phyloP scores from a whole-genome alignment of 2,797 vertebrate species.

The Nasua narica region DNA sequence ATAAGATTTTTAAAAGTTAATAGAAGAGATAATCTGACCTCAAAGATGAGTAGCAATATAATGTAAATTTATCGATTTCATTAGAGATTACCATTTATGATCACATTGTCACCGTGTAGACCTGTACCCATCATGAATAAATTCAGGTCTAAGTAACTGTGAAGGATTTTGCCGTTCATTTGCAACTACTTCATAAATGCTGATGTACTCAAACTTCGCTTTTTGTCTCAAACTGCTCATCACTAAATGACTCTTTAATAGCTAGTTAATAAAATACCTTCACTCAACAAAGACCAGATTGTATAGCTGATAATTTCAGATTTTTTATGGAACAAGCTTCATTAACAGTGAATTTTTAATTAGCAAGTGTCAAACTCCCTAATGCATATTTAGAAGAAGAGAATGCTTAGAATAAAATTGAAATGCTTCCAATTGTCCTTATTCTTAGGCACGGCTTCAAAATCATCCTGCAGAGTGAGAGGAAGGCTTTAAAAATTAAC shows the following conservation, averaged over 20 bases:
- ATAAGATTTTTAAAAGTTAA: not conserved
- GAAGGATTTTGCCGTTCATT: not conserved
- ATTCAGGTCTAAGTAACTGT: not conserved
- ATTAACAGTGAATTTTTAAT: not conserved
- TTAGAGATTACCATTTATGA: not conserved
- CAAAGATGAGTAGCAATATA: not conserved
- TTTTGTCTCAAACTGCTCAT: not conserved
- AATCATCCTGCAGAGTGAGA: not conserved
- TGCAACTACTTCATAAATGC: not conserved
- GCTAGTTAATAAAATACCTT: not conserved
- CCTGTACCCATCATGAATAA: not conserved
- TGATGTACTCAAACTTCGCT: not conserved
- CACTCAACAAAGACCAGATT: not conserved
- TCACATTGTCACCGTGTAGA: not conserved
- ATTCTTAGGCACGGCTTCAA: not conserved
- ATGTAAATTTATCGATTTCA: not conserved
- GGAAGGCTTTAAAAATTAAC: not conserved
- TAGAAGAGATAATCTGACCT: not conserved
- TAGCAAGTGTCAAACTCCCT: not conserved
- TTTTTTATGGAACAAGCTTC: not conserved
- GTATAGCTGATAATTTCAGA: not conserved
- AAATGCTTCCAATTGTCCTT: not conserved
- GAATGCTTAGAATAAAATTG: conserved; percentile 17
- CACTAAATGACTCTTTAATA: not conserved
- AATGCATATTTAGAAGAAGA: not conserved